A percentile compares a stretch with the other conserved stretches of the same genome.
These are phyloP conservation scores for Mergus octosetaceus DNA, from an alignment of 2,797 vertebrate species.

Conservation along the genomic window DNA sequence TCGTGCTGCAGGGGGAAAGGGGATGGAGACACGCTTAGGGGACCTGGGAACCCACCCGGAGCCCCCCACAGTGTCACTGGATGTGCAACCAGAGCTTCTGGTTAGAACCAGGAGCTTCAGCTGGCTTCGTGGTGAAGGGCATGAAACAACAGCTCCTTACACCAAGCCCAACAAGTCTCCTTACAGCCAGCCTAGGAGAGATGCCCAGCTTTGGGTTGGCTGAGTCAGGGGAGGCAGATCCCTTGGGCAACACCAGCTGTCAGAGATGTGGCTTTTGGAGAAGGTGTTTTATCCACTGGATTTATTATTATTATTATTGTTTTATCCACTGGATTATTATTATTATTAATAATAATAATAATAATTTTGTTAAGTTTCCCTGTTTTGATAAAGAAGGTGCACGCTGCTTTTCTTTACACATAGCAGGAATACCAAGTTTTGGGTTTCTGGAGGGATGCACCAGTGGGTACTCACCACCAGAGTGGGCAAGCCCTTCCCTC, in stretches of 20 bases:
- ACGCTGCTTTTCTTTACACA: background rate
- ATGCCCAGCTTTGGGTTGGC: background rate
- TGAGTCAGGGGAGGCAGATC: background rate
- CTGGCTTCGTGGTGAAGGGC: background rate
- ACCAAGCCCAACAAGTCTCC: background rate
- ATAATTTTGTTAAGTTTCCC: background rate
- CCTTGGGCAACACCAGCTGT: background rate
- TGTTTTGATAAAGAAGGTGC: background rate
- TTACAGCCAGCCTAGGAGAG: fast-evolving
- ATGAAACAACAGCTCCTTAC: background rate
- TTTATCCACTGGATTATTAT: background rate
- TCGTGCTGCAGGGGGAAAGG: background rate
- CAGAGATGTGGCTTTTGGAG: background rate
- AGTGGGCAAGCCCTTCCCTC: background rate
- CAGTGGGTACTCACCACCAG: background rate
- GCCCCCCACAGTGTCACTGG: fast-evolving
- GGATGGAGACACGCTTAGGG: background rate
- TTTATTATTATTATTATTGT: no score
- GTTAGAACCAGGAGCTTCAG: fast-evolving
- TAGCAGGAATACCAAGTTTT: background rate
- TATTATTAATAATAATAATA: background rate
- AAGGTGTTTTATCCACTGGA: background rate
- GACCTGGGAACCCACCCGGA: background rate
- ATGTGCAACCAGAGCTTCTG: background rate
- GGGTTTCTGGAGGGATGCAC: background rate